Percentiles rank a stretch among this genome's conserved stretches.
phyloP scores from a whole-genome alignment of 2,888 invertebrate genomes.

The Coecobrya sp. region DNA sequence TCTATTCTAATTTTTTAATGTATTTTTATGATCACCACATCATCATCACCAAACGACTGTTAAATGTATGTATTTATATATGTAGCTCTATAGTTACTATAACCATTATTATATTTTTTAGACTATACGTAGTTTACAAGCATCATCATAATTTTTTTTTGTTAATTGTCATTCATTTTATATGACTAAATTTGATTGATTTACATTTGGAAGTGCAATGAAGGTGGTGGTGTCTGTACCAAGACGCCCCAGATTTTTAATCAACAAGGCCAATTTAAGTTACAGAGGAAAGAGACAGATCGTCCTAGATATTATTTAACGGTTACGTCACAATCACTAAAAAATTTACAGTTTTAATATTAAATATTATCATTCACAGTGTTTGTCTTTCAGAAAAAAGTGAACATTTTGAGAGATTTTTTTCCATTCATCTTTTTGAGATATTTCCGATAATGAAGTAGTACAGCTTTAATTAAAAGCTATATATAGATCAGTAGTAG shows the following conservation, averaged over 20 bases:
- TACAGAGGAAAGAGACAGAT: not conserved
- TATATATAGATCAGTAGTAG: not conserved
- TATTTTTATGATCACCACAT: not conserved
- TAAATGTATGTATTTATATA: not conserved
- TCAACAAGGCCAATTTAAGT: constrained; percentile 29
- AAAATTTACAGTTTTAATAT: not conserved
- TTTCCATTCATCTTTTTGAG: not conserved
- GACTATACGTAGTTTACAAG: not conserved
- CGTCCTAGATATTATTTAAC: not conserved
- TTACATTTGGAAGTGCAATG: constrained; percentile 38
- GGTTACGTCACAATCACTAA: not conserved
- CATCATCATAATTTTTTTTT: not conserved
- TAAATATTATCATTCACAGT: not conserved
- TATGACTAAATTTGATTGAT: not conserved
- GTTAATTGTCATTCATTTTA: not conserved
- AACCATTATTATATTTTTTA: not conserved
- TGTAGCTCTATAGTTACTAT: not conserved
- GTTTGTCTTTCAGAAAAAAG: not conserved
- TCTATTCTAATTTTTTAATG: not conserved
- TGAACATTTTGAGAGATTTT: not conserved
- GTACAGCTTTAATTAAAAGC: no score
- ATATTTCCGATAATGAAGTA: not conserved
- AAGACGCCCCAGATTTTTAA: constrained; percentile 33
- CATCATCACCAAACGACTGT: not conserved
- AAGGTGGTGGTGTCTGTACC: constrained; percentile 43